Conservation (phyloP, 2,888 invertebrate genomes). For the Yponomeuta plumbellus region DNA sequence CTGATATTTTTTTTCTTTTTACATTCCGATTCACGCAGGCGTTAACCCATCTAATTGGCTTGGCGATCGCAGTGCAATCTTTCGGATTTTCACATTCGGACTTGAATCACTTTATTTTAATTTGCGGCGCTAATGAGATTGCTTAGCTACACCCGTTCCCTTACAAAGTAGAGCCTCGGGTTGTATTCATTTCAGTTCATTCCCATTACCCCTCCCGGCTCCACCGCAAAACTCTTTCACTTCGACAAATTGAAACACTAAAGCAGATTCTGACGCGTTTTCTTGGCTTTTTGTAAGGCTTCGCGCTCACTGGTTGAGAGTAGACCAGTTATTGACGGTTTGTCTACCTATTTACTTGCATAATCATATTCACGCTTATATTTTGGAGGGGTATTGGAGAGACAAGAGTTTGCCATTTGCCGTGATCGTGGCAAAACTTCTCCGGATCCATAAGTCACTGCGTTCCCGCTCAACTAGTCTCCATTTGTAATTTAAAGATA, state of each 20-base stretch:
- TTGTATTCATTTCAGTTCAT: slow-evolving; percentile 2
- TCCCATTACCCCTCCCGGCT: background rate
- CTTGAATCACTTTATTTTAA: background rate
- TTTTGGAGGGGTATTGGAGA: too few species aligned
- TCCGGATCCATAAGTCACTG: too few species aligned
- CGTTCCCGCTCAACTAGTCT: too few species aligned
- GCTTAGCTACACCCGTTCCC: background rate
- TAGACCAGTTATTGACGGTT: background rate
- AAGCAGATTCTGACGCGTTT: slow-evolving; percentile 3
- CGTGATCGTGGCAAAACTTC: too few species aligned
- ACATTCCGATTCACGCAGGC: too few species aligned
- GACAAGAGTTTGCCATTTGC: too few species aligned
- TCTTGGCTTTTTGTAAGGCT: background rate
- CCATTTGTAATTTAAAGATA: too few species aligned
- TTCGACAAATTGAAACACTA: slow-evolving; percentile 8
- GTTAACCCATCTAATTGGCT: too few species aligned
- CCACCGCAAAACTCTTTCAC: slow-evolving; percentile 10
- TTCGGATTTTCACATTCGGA: background rate
- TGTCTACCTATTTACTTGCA: too few species aligned
- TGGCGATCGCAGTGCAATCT: background rate
- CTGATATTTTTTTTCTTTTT: too few species aligned
- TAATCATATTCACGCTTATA: too few species aligned
- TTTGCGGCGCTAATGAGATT: background rate
- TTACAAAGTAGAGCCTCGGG: background rate
- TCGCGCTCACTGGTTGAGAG: background rate